phyloP scores from a whole-genome alignment of 2,113 vertebrate species.

The Mola mola region DNA sequence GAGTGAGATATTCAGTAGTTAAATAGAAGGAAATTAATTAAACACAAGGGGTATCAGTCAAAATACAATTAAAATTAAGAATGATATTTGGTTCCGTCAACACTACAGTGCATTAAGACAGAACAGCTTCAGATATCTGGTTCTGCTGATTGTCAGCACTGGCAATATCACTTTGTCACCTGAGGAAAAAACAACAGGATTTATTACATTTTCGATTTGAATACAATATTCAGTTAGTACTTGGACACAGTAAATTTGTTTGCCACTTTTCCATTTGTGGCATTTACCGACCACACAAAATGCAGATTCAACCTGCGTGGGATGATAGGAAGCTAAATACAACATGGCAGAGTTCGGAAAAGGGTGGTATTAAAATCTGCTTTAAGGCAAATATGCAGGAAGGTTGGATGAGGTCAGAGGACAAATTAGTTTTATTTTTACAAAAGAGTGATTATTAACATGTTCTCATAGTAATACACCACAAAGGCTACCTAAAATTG shows the following conservation, averaged over 20 bases:
- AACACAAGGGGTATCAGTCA: no score
- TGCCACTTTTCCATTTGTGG: not conserved
- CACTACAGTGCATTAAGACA: conserved; percentile 9
- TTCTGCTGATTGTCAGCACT: conserved; percentile 14
- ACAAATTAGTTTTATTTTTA: conserved; percentile 7
- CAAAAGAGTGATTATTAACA: not conserved
- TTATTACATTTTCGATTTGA: conserved; percentile 21
- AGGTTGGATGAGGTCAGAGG: not conserved
- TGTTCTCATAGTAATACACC: not conserved
- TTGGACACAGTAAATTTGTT: not conserved
- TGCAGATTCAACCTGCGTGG: conserved; percentile 6
- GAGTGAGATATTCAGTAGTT: not conserved
- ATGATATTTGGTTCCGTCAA: no score
- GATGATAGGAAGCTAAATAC: conserved; percentile 2
- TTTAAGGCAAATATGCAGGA: not conserved
- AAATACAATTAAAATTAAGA: no score
- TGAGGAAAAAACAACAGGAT: conserved; percentile 20
- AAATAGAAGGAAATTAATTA: not conserved
- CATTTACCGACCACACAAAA: conserved; percentile 15
- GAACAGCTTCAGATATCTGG: conserved; percentile 7
- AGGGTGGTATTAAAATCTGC: not conserved
- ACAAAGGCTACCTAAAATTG: no score
- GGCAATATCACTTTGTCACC: conserved; percentile 2
- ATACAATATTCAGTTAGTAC: conserved; percentile 7
- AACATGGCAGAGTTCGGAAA: not conserved